Conservation (phyloP, 2,888 invertebrate genomes). For the Xiphydria camelus region DNA sequence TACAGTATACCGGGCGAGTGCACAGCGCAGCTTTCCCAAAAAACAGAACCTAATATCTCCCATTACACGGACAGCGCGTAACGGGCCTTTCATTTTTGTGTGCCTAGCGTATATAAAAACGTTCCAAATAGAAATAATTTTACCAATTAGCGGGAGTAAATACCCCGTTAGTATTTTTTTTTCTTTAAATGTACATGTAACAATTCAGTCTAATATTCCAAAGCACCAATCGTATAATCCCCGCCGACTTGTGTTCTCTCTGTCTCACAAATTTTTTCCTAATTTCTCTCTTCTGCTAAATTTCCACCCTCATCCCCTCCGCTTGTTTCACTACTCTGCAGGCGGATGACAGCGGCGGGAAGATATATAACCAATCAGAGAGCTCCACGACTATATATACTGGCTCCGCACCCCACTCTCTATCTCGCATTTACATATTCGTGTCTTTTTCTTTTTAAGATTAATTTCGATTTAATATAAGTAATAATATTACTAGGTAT, state of each 20-base stretch:
- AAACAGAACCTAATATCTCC: constrained; percentile 32
- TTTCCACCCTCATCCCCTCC: constrained; percentile 6
- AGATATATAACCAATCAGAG: too few species aligned
- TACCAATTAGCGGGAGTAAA: constrained; percentile 25
- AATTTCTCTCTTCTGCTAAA: not conserved
- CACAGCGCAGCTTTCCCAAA: constrained; percentile 23
- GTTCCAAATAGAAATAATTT: constrained; percentile 40
- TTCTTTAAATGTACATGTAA: constrained; percentile 47
- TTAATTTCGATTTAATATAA: constrained; percentile 23
- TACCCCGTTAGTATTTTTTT: constrained; percentile 21
- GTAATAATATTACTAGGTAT: constrained; percentile 6
- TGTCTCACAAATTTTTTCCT: not conserved
- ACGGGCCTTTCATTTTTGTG: too few species aligned
- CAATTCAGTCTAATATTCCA: constrained; percentile 57
- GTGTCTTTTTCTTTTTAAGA: constrained; percentile 16
- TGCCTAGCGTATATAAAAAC: constrained; percentile 31
- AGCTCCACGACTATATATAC: too few species aligned
- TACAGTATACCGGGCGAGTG: constrained; percentile 22
- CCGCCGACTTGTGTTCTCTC: not conserved
- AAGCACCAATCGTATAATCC: constrained; percentile 49
- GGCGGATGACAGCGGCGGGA: constrained; percentile 14
- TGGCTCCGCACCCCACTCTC: not conserved
- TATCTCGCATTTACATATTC: not conserved
- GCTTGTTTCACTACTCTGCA: constrained; percentile 18
- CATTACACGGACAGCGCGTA: not conserved